A percentile compares a stretch with the other conserved stretches of the same genome.
phyloP scores from a whole-genome alignment of 2,113 vertebrate genomes.

The Pygoscelis antarcticus region DNA sequence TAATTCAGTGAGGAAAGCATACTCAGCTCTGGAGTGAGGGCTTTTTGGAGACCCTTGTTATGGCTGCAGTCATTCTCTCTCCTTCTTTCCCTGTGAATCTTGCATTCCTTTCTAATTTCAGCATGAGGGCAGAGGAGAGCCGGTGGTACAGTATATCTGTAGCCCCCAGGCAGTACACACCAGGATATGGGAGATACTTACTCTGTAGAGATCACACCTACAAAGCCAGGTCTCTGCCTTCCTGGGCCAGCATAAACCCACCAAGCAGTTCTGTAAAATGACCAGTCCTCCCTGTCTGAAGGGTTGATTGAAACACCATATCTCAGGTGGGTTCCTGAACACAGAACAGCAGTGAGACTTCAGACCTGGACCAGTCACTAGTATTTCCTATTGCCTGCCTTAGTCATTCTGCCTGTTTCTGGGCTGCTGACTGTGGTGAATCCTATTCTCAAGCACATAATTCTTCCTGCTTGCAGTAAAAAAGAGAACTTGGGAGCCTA shows the following conservation, averaged over 20 bases:
- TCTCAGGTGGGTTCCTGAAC: background rate
- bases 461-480: background rate
- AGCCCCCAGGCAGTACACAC: background rate
- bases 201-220: background rate
- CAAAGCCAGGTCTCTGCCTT: background rate
- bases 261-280: background rate
- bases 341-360: background rate
- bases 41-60: background rate
- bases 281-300: background rate
- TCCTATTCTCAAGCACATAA: background rate
- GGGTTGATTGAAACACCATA: background rate
- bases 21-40: background rate
- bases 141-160: background rate
- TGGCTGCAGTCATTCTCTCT: constrained; percentile 26
- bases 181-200: background rate
- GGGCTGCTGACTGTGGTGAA: constrained; percentile 5
- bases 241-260: background rate
- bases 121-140: background rate
- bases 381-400: background rate
- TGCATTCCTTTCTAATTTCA: background rate
- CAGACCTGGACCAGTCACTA: background rate
- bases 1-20: background rate
- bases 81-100: constrained; percentile 1
- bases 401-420: background rate
- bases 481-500: background rate